These are phyloP conservation scores for Saturnia pavonia DNA, from an alignment of 2,888 invertebrate species.

Conservation along the genomic window DNA sequence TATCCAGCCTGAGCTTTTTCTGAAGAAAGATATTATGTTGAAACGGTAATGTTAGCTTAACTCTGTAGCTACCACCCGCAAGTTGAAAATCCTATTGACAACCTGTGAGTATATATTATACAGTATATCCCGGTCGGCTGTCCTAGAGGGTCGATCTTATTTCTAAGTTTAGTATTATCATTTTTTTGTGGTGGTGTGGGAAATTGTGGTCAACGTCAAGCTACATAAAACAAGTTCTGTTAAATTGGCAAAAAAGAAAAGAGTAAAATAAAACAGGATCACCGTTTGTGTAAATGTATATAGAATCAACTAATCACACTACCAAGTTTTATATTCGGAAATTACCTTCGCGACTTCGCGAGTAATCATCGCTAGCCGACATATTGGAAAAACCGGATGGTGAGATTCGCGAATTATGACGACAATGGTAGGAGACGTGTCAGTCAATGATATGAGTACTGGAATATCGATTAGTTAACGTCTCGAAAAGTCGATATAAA, in stretches of 20 bases:
- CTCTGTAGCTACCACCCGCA: background rate
- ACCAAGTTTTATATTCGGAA: background rate
- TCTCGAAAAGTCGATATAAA: background rate
- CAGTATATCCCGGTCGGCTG: background rate
- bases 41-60: background rate
- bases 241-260: background rate
- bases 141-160: background rate
- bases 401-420: slow-evolving; percentile 4
- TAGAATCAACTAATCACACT: background rate
- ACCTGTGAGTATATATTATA: too few relatives aligned
- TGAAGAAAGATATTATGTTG: background rate
- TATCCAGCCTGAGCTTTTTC: background rate
- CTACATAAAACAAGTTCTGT: background rate
- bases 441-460: background rate
- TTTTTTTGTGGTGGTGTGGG: background rate
- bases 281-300: too few relatives aligned
- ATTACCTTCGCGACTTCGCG: background rate
- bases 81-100: too few relatives aligned
- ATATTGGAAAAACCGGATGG: background rate
- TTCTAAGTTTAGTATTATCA: too few relatives aligned
- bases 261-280: background rate
- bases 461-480: background rate
- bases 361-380: background rate
- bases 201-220: too few relatives aligned
- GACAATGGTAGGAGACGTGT: background rate